phyloP scores from a whole-genome alignment of 2,797 vertebrate genomes.

The Octomys mimax region DNA sequence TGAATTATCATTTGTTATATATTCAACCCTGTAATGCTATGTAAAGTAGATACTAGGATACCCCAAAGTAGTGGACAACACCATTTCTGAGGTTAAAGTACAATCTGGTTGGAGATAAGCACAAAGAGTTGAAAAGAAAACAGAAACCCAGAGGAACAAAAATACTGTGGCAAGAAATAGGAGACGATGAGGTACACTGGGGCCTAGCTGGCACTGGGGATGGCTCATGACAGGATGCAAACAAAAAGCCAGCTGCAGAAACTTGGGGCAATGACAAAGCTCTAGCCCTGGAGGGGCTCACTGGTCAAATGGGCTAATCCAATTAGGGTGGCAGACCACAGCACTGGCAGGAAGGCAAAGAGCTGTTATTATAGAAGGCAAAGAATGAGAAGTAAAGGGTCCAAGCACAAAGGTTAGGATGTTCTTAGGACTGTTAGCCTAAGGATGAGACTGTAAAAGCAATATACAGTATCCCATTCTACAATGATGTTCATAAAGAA shows the following conservation, averaged over 20 bases:
- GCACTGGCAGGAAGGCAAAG: conserved; percentile 10
- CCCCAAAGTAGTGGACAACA: not conserved
- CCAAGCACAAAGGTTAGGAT: conserved; percentile 30
- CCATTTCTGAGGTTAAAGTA: conserved; percentile 16
- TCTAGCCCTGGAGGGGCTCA: not conserved
- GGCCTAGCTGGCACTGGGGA: not conserved
- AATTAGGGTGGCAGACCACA: conserved; percentile 34
- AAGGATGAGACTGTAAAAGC: not conserved
- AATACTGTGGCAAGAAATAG: conserved; percentile 10
- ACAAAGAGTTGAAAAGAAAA: not conserved
- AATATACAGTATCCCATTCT: not conserved
- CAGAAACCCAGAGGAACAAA: not conserved
- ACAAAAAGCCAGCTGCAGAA: not conserved
- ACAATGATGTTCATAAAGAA: conserved; percentile 18
- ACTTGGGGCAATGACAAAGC: not conserved
- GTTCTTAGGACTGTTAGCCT: not conserved
- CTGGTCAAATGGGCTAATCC: not conserved
- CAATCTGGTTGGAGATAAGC: conserved; percentile 2
- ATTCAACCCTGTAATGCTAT: not conserved
- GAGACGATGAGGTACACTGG: not conserved
- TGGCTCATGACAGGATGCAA: not conserved
- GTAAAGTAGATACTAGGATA: not conserved
- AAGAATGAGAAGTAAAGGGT: conserved; percentile 26
- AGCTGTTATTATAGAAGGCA: conserved; percentile 10
- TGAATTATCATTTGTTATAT: conserved; percentile 49